Evolutionary conservation across 2,113 vertebrate species (phyloP).

Genomic region (Cacatua alba): DNA sequence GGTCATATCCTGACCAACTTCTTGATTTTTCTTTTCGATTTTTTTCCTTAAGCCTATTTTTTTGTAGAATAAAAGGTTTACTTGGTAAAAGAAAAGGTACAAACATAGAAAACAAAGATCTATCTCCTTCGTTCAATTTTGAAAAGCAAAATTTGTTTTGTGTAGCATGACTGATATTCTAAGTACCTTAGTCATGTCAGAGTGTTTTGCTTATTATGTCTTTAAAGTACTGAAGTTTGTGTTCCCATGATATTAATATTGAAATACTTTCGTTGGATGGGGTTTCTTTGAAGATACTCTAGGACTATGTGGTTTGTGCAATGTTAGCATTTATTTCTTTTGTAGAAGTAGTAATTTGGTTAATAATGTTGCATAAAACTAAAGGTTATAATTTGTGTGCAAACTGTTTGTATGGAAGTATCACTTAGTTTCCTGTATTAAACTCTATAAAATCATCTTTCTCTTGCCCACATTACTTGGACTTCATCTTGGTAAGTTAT

Average conservation of each 20-base stretch:
- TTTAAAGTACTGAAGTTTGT: neutral
- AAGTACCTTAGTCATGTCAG: neutral
- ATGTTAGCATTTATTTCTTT: neutral
- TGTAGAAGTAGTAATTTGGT: neutral
- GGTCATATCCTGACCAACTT: neutral
- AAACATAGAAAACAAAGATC: neutral
- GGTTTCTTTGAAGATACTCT: neutral
- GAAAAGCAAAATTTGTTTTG: neutral
- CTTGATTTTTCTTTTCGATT: neutral
- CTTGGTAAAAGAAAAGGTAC: neutral
- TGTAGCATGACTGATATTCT: neutral
- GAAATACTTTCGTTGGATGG: neutral
- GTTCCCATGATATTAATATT: neutral
- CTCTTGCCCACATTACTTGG: conserved; percentile 82
- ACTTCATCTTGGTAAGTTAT: conserved; percentile 86
- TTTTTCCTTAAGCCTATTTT: neutral
- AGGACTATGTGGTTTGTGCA: neutral
- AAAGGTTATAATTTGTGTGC: neutral
- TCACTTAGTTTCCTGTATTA: conserved; percentile 70
- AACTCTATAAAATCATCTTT: conserved; percentile 80
- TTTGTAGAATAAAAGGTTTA: neutral
- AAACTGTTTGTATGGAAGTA: conserved; percentile 1
- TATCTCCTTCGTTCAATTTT: neutral
- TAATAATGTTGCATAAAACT: neutral
- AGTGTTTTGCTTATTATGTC: neutral